Evolutionary conservation across 2,888 invertebrate species (phyloP), one percentile per base, ranked within the genome.

Genomic region (Helobdella robusta): DNA sequence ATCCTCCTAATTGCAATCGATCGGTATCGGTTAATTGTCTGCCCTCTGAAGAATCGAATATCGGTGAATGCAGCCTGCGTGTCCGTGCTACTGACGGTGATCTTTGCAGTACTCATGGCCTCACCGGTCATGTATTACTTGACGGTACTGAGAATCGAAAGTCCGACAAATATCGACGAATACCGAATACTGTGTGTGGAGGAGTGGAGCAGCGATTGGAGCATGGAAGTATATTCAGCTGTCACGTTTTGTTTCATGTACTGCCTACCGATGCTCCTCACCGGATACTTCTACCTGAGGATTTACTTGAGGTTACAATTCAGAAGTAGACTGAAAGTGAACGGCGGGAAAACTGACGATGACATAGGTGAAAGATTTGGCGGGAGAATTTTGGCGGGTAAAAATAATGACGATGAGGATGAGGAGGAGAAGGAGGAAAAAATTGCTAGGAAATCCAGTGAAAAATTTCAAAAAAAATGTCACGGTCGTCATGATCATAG

Each of bases 1-100:
- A 77, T 78, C 36, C 71, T 77, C 8, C 74, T 77, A 70, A 78
- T 78, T 25, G 77, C 77, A 8, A 68, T 76, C 20, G 78, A 78
- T 67, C 72, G 78, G 11, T 77, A 76, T 70, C 74, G 76, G 68
- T 70, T 78, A 4, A 77, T 78, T 30, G 76, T 78, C 28, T 75
- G 74, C 68, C 78, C 78, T 5, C 74, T 78, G 66, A 72, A 68
- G 40, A 64, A 67, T 35, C 69, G 75, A 28, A 75, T 78, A 74
- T 71, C 73, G 0, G 71, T 73, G 34, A 40, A 65, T 5, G 72
- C 68, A 36, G 76, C 77, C 3, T 64, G 76, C 20, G 34, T 72
- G 25, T 67, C 75, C 18, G 72, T 76, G 18, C 35, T 69, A 2
- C 50, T 72, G 20, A 74, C 73, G 48, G 69, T 72, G 4, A 36